Evolutionary conservation across 1,140 invertebrate species (phyloP), one percentile per base, ranked within the genome.

Genomic region (Littorina saxatilis): DNA sequence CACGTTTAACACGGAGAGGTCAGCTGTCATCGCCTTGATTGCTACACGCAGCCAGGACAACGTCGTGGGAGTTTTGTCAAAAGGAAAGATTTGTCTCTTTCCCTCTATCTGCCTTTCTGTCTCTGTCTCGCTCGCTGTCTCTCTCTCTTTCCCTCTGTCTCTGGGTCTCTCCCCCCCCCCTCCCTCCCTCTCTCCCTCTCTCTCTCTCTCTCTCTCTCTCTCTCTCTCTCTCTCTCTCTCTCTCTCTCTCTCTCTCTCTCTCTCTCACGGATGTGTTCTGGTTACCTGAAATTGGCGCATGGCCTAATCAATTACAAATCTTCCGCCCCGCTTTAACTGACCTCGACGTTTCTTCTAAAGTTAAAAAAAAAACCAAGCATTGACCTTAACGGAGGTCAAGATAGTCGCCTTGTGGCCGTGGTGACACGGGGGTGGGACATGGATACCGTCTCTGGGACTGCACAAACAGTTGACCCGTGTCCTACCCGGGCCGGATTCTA

Each of bases 161-260:
- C 32, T 63, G 32, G 17, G 7, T 7, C 55, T 52, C 52, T 37
- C 39, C 13, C 15, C 35, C 23, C 55, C 39, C 55, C 37, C 5
- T 15, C 23, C 35, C 39, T 37, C 43, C 17, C 35, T 77, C n/a
- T 58, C 43, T 50, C 32, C 52, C 50, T 52, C 29, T 43, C 23
- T 75, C 73, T 43, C 15, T 47, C 40, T 43, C 50, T 75, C n/a
- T 39, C 11, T 73, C 43, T 52, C 52, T 35, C 2, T 75, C 29
- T 50, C 32, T 47, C 23, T 47, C 70, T 40, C 23, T 5, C 11
- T 40, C 37, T 73, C 13, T 4, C 43, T 37, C 20, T 29, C 32
- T 17, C 43, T 2, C 29, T 27, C 29, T 70, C 66, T 35, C 37
- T 3, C 37, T 40, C 39, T n/a, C n/a, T n/a, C n/a, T n/a, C n/a